Conservation (phyloP, 2,113 vertebrate genomes). For the Willisornis vidua region DNA sequence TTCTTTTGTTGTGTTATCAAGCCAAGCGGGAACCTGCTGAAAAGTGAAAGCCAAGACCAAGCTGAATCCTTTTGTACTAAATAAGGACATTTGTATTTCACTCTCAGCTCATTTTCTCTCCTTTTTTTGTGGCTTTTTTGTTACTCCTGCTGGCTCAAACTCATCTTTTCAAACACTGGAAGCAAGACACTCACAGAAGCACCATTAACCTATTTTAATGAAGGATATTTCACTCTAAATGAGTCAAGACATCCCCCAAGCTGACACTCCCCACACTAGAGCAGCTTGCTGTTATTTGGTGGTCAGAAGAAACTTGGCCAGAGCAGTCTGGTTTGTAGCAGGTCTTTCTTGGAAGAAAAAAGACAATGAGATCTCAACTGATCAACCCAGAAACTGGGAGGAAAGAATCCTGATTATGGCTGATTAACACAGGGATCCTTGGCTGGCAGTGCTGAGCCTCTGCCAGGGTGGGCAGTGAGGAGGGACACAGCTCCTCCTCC, state of each 20-base stretch:
- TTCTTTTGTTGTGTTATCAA: background rate
- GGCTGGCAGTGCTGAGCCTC: background rate
- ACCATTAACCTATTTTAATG: background rate
- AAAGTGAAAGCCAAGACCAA: background rate
- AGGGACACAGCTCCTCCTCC: background rate
- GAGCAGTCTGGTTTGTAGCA: background rate
- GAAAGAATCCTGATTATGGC: background rate
- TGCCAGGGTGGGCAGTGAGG: accelerated
- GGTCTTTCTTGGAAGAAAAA: background rate
- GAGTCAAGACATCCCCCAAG: background rate
- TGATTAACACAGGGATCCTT: background rate
- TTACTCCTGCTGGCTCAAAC: background rate
- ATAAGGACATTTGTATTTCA: background rate
- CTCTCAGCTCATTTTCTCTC: background rate
- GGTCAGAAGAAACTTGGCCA: background rate
- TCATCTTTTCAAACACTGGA: background rate
- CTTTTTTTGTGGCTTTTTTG: background rate
- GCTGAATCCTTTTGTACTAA: background rate
- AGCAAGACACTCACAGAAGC: background rate
- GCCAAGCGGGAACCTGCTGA: background rate
- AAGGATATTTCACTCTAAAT: background rate
- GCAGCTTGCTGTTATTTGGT: background rate
- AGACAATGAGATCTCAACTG: background rate
- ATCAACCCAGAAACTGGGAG: background rate
- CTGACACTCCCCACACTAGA: background rate